Percentiles rank a stretch among this genome's conserved stretches.
Evolutionary conservation across 2,888 invertebrate species (phyloP).

Genomic region (Himalopsyche tibetana): DNA sequence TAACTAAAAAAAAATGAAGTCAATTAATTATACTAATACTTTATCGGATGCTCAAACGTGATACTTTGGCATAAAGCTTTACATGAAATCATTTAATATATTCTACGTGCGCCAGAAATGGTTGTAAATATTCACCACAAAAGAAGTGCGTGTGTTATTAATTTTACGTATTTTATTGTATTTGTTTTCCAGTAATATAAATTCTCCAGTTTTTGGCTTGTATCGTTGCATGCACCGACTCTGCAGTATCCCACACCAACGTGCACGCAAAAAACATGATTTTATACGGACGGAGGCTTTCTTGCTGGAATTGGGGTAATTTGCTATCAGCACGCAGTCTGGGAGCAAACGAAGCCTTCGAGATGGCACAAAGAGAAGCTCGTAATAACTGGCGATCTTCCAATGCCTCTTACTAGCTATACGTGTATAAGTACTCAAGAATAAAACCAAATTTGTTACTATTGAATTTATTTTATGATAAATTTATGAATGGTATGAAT

Average conservation of each 20-base stretch:
- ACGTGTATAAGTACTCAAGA: not conserved
- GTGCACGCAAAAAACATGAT: constrained; percentile 54
- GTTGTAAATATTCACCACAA: too few species aligned
- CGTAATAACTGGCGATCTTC: constrained; percentile 30
- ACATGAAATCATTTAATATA: too few species aligned
- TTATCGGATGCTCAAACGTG: too few species aligned
- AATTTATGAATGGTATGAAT: too few species aligned
- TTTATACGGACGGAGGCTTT: constrained; percentile 57
- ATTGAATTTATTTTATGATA: too few species aligned
- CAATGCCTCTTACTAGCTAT: constrained; percentile 25
- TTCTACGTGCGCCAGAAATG: too few species aligned
- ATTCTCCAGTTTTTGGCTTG: not conserved
- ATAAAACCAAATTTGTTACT: too few species aligned
- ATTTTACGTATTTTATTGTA: not conserved
- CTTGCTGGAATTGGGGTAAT: constrained; percentile 57
- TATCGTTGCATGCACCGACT: not conserved
- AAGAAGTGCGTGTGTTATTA: too few species aligned
- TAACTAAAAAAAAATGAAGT: too few species aligned
- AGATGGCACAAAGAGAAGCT: constrained; percentile 2
- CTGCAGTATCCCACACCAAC: not conserved
- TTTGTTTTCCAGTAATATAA: not conserved
- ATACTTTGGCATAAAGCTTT: too few species aligned
- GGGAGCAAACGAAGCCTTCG: constrained; percentile 46
- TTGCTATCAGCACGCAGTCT: constrained; percentile 56
- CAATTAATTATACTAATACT: too few species aligned